Percentiles rank a stretch among this genome's conserved stretches.
Evolutionary conservation across 2,113 vertebrate species (phyloP).

Genomic region (Amblyopsis rosae): DNA sequence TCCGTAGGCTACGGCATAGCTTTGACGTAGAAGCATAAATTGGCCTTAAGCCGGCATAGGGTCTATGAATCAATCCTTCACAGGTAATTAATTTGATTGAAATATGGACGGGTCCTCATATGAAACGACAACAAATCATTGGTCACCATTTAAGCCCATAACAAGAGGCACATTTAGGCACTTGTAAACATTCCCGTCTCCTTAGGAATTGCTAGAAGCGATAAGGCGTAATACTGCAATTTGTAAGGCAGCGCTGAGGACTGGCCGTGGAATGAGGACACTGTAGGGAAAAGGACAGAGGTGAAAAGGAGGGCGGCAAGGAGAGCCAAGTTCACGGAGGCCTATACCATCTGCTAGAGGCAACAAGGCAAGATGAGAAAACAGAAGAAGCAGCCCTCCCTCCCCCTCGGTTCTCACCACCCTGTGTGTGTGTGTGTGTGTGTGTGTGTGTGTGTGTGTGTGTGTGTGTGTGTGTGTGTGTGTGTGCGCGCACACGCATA

Average conservation of each 20-base stretch:
- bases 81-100: too few species aligned
- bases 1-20: too few species aligned
- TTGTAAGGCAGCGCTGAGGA: slow-evolving; percentile 1
- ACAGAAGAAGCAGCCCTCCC: slow-evolving; percentile 23
- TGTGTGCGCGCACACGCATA: neutral
- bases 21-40: too few species aligned
- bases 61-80: too few species aligned
- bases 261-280: slow-evolving; percentile 35
- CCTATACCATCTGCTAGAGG: slow-evolving; percentile 46
- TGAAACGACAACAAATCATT: too few species aligned
- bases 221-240: neutral
- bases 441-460: slow-evolving; percentile 45
- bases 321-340: slow-evolving; percentile 27
- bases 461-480: neutral
- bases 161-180: too few species aligned
- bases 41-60: too few species aligned
- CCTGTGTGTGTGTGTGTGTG: slow-evolving; percentile 53
- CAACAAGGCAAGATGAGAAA: slow-evolving; percentile 34
- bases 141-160: too few species aligned
- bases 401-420: slow-evolving; percentile 48
- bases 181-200: neutral
- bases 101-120: too few species aligned
- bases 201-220: neutral
- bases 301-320: slow-evolving; percentile 10
- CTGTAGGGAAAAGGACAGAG: slow-evolving; percentile 19